Evolutionary conservation across 2,797 vertebrate genomes (phyloP), one percentile per base, ranked within the genome.

Genomic region (Carapus acus): DNA sequence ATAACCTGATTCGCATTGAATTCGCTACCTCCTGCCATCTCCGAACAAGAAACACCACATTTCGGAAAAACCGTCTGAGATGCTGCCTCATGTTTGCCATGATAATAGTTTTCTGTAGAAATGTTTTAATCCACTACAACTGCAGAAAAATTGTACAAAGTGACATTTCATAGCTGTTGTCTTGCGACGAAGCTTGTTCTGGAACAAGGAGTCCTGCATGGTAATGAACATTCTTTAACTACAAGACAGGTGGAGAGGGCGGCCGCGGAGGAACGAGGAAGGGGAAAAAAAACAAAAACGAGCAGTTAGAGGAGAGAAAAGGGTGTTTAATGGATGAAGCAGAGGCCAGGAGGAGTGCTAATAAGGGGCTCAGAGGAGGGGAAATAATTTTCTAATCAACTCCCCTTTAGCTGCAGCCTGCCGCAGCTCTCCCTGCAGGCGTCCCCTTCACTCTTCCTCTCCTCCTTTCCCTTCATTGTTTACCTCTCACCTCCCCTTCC

Each of bases 331-430:
- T 12, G 40, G 50, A 43, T 11, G 19, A 19, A 18, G 12, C 18
- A 20, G 49, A 53, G 15, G 17, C 15, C 33, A 7, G 4, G 44
- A 24, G 29, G 42, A 37, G 43, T 42, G 66, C 41, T 57, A 62
- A 73, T 62, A 24, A 54, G n/a, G 36, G 8, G 13, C 15, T 6
- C 4, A 54, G 38, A 39, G n/a, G 11, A 14, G 43, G 50, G 52
- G 49, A 39, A 65, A 62, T 58, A 2, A 41, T 43, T 52, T 54
- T 57, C 38, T 61, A 45, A 74, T 70, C 58, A 69, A 51, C 62
- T 62, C 54, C 55, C 34, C 33, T 51, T 6, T 49, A 38, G 27
- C 19, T 46, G n/a, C 23, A 49, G 68, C 58, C 47, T 58, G 20
- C n/a, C 2, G 36, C 46, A 46, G 31, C 7, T 31, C 44, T 54